Evolutionary conservation across 2,113 vertebrate genomes (phyloP).

Genomic region (Phasianus colchicus): DNA sequence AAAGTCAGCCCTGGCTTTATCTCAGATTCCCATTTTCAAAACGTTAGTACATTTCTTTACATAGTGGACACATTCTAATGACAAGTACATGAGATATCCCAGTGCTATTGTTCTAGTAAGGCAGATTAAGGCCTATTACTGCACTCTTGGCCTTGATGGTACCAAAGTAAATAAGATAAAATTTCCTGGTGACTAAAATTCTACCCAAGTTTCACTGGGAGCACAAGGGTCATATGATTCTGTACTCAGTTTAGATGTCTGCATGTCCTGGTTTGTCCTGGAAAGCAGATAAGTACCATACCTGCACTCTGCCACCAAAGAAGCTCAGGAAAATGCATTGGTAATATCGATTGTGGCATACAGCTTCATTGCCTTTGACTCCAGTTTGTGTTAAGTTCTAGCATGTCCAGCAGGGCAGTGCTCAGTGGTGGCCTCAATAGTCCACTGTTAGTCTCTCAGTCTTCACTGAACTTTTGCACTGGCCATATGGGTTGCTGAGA

Average conservation of each 20-base stretch:
- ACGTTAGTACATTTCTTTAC: background rate
- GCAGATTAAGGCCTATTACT: background rate
- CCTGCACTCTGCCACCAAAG: no score
- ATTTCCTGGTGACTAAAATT: background rate
- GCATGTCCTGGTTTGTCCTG: background rate
- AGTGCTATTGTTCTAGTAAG: rapidly evolving
- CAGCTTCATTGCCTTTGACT: no score
- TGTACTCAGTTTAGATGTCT: background rate
- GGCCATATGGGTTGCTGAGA: no score
- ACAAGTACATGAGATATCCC: background rate
- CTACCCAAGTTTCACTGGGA: background rate
- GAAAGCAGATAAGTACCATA: no score
- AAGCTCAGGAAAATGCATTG: no score
- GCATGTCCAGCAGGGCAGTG: no score
- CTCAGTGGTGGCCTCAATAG: no score
- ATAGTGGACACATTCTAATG: background rate
- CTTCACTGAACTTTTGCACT: no score
- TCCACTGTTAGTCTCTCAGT: no score
- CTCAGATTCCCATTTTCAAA: background rate
- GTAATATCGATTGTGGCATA: no score
- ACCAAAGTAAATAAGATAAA: background rate
- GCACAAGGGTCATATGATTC: background rate
- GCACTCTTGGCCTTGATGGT: background rate
- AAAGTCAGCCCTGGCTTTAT: background rate
- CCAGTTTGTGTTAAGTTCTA: no score